Percentiles rank a stretch among this genome's conserved stretches.
phyloP scores from a whole-genome alignment of 2,888 invertebrate species.

The Hyles lineata region DNA sequence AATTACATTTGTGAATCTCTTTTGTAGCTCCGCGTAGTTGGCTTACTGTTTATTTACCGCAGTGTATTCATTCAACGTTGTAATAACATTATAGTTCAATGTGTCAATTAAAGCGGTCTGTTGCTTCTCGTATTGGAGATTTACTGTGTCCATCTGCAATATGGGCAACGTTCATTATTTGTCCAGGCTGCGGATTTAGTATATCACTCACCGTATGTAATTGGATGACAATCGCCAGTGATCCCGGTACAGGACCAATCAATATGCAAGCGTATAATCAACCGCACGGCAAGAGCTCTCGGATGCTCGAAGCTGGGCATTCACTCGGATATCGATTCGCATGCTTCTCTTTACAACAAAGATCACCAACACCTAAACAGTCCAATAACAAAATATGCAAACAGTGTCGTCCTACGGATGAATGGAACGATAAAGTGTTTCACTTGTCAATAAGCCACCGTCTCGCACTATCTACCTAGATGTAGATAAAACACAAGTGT shows the following conservation, averaged over 20 bases:
- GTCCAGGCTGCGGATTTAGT: constrained; percentile 27
- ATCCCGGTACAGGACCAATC: constrained; percentile 71
- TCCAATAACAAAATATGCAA: constrained; percentile 71
- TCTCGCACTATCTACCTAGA: constrained; percentile 46
- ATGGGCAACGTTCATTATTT: neutral
- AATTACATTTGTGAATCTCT: constrained; percentile 30
- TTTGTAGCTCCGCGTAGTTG: constrained; percentile 35
- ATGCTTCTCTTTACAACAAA: constrained; percentile 69
- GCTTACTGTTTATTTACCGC: constrained; percentile 9
- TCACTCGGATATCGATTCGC: constrained; percentile 78
- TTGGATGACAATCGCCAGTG: constrained; percentile 63
- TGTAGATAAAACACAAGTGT: constrained; percentile 57
- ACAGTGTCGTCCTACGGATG: constrained; percentile 64
- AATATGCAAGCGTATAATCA: constrained; percentile 77
- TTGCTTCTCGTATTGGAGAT: neutral
- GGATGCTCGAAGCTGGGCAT: constrained; percentile 64
- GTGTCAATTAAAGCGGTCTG: constrained; percentile 2
- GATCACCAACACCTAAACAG: constrained; percentile 71
- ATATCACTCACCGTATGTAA: constrained; percentile 67
- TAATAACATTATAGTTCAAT: neutral
- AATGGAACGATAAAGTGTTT: constrained; percentile 75
- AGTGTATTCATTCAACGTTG: neutral
- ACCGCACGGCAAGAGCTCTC: constrained; percentile 70
- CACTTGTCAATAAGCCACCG: constrained; percentile 80
- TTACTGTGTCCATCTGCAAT: constrained; percentile 10